These are phyloP conservation scores for Ormyrus pomaceus DNA, from an alignment of 2,888 invertebrate genomes.

Conservation along the genomic window DNA sequence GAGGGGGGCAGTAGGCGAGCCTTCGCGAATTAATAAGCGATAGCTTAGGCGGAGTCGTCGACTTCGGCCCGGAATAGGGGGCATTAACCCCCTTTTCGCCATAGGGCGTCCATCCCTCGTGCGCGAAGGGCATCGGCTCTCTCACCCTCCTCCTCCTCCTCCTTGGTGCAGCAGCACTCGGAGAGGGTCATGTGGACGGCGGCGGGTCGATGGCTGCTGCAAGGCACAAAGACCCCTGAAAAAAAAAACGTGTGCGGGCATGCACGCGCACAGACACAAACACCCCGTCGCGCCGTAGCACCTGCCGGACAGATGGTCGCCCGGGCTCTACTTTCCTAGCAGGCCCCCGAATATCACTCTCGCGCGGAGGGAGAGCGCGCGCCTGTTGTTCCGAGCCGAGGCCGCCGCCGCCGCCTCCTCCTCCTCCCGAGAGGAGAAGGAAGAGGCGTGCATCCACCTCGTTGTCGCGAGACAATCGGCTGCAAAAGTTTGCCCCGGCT, in stretches of 20 bases:
- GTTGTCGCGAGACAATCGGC: neutral
- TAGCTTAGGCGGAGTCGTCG: no score
- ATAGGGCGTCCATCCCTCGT: no score
- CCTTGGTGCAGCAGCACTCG: no score
- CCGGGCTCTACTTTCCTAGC: conserved; percentile 21
- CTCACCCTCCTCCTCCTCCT: no score
- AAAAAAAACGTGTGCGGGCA: conserved; percentile 1
- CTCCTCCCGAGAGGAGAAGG: neutral
- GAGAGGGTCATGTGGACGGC: no score
- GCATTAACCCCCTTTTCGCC: no score
- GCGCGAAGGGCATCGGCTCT: no score
- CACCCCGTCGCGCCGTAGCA: conserved; percentile 2
- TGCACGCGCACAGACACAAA: neutral
- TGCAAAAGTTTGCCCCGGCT: neutral
- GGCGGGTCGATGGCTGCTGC: conserved; percentile 32
- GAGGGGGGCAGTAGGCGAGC: no score
- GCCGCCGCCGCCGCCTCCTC: neutral
- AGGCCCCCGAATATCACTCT: conserved; percentile 22
- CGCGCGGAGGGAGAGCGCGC: neutral
- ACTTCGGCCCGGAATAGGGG: no score
- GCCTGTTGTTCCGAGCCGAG: neutral
- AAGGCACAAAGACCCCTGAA: conserved; percentile 31
- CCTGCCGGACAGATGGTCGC: conserved; percentile 55
- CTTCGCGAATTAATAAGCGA: no score
- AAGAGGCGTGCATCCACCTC: neutral